Evolutionary conservation across 2,888 invertebrate species (phyloP).

Genomic region (Tenthredo mesomela): DNA sequence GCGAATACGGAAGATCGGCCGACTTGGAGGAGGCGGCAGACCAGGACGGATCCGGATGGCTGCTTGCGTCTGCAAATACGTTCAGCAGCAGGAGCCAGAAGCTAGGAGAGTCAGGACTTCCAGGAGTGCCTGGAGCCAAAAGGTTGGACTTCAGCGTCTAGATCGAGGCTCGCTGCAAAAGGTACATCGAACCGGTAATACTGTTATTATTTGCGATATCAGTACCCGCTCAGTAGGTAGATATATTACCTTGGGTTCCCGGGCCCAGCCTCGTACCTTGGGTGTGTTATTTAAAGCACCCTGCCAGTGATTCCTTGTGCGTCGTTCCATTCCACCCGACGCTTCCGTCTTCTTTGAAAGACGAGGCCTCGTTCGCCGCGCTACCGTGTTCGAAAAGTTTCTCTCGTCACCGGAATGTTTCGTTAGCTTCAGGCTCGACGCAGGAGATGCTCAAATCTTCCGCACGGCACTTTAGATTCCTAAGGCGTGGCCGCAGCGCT

Average conservation of each 20-base stretch:
- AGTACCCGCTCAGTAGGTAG: conserved; percentile 39
- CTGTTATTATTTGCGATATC: conserved; percentile 54
- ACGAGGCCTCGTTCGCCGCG: not conserved
- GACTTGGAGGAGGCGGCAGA: conserved; percentile 42
- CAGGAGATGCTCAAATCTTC: conserved; percentile 35
- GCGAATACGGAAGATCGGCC: conserved; percentile 41
- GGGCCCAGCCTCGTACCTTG: conserved; percentile 1
- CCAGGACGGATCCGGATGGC: conserved; percentile 52
- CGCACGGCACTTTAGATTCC: conserved; percentile 40
- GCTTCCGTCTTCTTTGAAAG: conserved; percentile 38
- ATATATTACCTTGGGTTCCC: conserved; percentile 24
- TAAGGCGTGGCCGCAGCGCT: conserved; percentile 36
- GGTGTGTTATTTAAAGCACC: conserved; percentile 48
- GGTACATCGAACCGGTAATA: conserved; percentile 51
- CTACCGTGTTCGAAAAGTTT: conserved; percentile 30
- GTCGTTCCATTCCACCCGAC: conserved; percentile 29
- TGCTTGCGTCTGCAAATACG: conserved; percentile 51
- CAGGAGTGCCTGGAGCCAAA: conserved; percentile 39
- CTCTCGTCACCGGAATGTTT: conserved; percentile 44
- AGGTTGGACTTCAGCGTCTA: conserved; percentile 43
- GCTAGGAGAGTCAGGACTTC: conserved; percentile 31
- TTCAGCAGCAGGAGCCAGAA: conserved; percentile 39
- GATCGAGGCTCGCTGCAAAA: conserved; percentile 23
- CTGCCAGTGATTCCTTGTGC: conserved; percentile 41
- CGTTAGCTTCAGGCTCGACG: conserved; percentile 26